Evolutionary conservation across 2,888 invertebrate species (phyloP).

Genomic region (Mythimna impura): DNA sequence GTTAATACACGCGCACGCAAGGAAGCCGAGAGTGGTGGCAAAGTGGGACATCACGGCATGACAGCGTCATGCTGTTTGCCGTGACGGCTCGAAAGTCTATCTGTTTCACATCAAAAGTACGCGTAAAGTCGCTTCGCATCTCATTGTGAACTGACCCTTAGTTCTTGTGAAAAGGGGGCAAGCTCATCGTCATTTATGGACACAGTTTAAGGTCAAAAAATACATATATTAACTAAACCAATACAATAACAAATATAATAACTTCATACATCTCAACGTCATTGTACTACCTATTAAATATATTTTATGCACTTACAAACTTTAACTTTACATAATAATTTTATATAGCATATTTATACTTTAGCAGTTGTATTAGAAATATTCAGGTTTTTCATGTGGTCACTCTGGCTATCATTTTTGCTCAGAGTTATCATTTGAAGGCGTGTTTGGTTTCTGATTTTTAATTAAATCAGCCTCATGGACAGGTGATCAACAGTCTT

Average conservation of each 20-base stretch:
- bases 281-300: constrained; percentile 79
- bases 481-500: constrained; percentile 7
- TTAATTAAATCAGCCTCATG: constrained; percentile 19
- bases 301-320: constrained; percentile 71
- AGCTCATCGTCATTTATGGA: not conserved
- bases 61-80: too few relatives aligned
- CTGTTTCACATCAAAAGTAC: not conserved
- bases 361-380: constrained; percentile 28
- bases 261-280: constrained; percentile 62
- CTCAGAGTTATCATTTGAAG: not conserved
- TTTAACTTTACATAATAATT: constrained; percentile 75
- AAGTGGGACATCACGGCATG: too few relatives aligned
- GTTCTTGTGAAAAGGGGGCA: constrained; percentile 10
- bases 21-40: too few relatives aligned
- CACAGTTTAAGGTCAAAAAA: not conserved
- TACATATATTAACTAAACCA: constrained; percentile 34
- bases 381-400: constrained; percentile 4
- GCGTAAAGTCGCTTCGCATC: not conserved
- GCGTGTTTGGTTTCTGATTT: not conserved
- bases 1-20: too few relatives aligned
- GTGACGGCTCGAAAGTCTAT: too few relatives aligned
- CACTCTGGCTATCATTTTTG: not conserved
- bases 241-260: constrained; percentile 49
- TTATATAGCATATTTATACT: constrained; percentile 38
- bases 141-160: not conserved